Evolutionary conservation across 2,888 invertebrate species (phyloP).

Genomic region (Tiphia femorata): DNA sequence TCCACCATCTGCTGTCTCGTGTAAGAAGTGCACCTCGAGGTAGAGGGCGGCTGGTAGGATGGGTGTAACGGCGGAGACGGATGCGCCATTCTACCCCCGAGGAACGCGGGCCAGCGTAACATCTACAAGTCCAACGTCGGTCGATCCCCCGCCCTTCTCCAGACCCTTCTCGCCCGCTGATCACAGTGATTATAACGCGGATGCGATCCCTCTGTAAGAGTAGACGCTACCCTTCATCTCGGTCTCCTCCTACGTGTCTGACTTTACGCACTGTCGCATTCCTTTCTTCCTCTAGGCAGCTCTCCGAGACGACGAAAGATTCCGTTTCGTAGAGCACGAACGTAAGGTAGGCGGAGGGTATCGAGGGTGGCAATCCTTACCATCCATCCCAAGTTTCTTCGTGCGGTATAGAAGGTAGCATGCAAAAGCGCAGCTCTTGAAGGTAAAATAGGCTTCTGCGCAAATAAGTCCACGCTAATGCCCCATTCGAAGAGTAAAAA

Average conservation of each 20-base stretch:
- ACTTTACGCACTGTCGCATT: constrained; percentile 7
- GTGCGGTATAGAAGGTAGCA: no score
- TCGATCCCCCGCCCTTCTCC: constrained; percentile 48
- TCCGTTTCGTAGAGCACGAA: no score
- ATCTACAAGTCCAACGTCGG: constrained; percentile 4
- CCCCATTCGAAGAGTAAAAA: no score
- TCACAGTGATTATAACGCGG: constrained; percentile 60
- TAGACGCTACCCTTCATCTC: background rate
- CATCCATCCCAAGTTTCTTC: no score
- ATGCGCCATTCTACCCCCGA: constrained; percentile 12
- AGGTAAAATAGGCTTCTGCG: no score
- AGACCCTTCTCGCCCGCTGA: constrained; percentile 48
- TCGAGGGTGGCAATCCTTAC: no score
- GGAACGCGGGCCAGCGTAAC: constrained; percentile 24
- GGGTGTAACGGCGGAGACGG: constrained; percentile 19
- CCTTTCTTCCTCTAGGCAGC: constrained; percentile 44
- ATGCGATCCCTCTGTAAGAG: constrained; percentile 26
- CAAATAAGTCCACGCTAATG: no score
- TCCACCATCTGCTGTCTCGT: constrained; percentile 29
- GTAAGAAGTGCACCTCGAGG: constrained; percentile 20
- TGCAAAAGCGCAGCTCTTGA: no score
- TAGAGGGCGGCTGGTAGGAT: constrained; percentile 8
- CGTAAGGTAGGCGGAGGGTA: no score
- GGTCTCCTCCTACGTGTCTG: background rate
- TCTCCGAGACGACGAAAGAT: no score